These are phyloP conservation scores for Aphelinus certus DNA, from an alignment of 1,140 invertebrate species.

Conservation along the genomic window DNA sequence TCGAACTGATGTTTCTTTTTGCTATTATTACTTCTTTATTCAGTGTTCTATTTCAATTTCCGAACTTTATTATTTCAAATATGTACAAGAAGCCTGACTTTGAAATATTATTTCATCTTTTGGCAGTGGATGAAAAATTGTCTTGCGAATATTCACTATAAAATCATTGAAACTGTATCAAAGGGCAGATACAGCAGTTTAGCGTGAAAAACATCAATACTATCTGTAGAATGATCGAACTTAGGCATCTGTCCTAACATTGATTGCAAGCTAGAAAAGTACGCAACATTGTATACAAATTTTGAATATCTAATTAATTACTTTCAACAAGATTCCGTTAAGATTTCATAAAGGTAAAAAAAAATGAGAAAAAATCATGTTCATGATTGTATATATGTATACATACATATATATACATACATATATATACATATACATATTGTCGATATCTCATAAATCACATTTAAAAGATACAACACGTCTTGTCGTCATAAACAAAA, in stretches of 20 bases:
- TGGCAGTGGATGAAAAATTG: slow-evolving; percentile 26
- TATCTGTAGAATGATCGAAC: slow-evolving; percentile 2
- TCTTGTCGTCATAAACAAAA: slow-evolving; percentile 14
- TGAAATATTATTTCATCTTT: slow-evolving; percentile 11
- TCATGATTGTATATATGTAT: slow-evolving; percentile 15
- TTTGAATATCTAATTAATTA: slow-evolving; percentile 5
- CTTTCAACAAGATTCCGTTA: slow-evolving; percentile 1
- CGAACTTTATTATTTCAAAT: slow-evolving; percentile 11
- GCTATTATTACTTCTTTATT: slow-evolving; percentile 14
- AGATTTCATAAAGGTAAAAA: slow-evolving; percentile 10
- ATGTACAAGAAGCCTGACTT: slow-evolving; percentile 26
- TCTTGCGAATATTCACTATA: neutral
- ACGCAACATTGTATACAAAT: neutral
- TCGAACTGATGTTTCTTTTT: slow-evolving; percentile 26
- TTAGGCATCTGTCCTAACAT: slow-evolving; percentile 9
- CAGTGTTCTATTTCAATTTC: neutral
- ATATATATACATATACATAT: too few relatives aligned
- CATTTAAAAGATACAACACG: slow-evolving; percentile 30
- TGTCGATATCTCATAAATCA: neutral
- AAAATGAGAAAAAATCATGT: slow-evolving; percentile 24
- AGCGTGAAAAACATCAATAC: too few relatives aligned
- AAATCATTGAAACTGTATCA: too few relatives aligned
- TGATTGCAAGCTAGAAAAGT: slow-evolving; percentile 8
- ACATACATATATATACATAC: too few relatives aligned
- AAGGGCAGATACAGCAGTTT: too few relatives aligned